A percentile compares a stretch with the other conserved stretches of the same genome.
Evolutionary conservation across 2,888 invertebrate genomes (phyloP).

Genomic region (Cotesia congregata): DNA sequence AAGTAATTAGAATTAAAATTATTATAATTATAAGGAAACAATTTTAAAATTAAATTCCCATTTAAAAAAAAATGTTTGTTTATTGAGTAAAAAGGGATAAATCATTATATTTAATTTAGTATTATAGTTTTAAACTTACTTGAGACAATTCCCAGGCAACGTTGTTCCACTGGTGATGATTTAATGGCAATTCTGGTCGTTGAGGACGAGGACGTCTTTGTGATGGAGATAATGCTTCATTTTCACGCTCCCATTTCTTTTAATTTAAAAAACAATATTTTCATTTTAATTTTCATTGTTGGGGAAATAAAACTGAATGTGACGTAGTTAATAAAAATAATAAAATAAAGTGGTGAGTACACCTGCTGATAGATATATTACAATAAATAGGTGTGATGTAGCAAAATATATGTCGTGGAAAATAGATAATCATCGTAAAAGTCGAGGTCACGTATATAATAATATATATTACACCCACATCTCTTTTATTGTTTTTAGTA

Average conservation of each 20-base stretch:
- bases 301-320: neutral
- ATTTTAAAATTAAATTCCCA: too few relatives aligned
- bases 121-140: constrained; percentile 60
- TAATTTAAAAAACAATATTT: constrained; percentile 43
- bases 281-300: neutral
- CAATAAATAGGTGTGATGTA: constrained; percentile 38
- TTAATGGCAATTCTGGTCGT: constrained; percentile 71
- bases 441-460: constrained; percentile 47
- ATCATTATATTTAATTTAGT: neutral
- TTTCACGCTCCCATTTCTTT: constrained; percentile 77
- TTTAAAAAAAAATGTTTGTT: neutral
- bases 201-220: constrained; percentile 72
- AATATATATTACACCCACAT: neutral
- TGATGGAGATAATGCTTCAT: constrained; percentile 72
- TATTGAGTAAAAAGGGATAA: neutral
- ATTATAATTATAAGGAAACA: too few relatives aligned
- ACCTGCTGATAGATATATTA: too few relatives aligned
- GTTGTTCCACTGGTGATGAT: constrained; percentile 72
- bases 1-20: neutral
- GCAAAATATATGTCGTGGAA: neutral
- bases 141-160: constrained; percentile 73
- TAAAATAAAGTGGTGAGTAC: constrained; percentile 39
- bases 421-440: constrained; percentile 32
- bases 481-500: neutral
- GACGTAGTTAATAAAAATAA: constrained; percentile 17